A percentile compares a stretch with the other conserved stretches of the same genome.
phyloP scores from a whole-genome alignment of 2,113 vertebrate species.

The Caranx melampygus region DNA sequence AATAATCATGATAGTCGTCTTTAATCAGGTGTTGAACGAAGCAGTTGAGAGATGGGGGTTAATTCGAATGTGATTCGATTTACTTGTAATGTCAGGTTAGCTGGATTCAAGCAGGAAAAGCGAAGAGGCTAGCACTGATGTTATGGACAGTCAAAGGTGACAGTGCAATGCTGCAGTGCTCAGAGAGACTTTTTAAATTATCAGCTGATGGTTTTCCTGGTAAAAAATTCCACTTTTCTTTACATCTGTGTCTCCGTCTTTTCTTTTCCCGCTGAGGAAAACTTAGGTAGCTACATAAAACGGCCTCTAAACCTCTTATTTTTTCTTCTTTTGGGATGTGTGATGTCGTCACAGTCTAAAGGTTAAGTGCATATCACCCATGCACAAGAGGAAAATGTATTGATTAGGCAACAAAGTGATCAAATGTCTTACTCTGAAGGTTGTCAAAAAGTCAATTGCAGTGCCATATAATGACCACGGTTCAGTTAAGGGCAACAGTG shows the following conservation, averaged over 20 bases:
- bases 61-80: not conserved
- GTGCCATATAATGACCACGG: constrained; percentile 27
- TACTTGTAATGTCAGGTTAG: constrained; percentile 1
- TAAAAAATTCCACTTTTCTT: not conserved
- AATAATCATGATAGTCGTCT: constrained; percentile 45
- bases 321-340: constrained; percentile 30
- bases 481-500: constrained; percentile 53
- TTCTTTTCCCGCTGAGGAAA: constrained; percentile 8
- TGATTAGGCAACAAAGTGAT: constrained; percentile 74
- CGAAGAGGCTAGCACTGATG: constrained; percentile 33
- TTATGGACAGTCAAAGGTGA: constrained; percentile 23
- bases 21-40: constrained; percentile 23
- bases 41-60: constrained; percentile 19
- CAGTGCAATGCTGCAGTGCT: constrained; percentile 51
- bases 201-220: constrained; percentile 24
- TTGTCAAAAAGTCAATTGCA: constrained; percentile 39
- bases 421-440: constrained; percentile 32
- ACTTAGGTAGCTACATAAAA: constrained; percentile 66
- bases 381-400: constrained; percentile 55
- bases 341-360: constrained; percentile 65
- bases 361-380: constrained; percentile 58
- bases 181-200: constrained; percentile 23
- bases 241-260: constrained; percentile 5
- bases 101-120: constrained; percentile 19
- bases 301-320: constrained; percentile 38